Evolutionary conservation across 1,140 invertebrate species (phyloP).

Genomic region (Ctenoplectra terminalis): DNA sequence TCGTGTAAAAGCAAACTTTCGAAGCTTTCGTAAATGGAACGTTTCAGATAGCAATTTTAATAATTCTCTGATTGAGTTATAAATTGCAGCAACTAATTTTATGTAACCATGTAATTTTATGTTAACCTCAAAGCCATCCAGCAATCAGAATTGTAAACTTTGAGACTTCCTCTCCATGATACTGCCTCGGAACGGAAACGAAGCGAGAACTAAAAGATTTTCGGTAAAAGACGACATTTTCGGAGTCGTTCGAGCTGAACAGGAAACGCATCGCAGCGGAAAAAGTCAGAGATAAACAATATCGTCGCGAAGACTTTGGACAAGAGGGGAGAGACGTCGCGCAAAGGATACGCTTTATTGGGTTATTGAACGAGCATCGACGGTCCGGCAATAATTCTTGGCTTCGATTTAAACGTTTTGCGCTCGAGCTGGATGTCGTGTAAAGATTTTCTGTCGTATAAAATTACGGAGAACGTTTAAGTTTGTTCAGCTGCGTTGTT

Average conservation of each 20-base stretch:
- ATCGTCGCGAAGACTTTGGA: not conserved
- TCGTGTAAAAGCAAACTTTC: too few relatives aligned
- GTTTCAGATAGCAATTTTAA: too few relatives aligned
- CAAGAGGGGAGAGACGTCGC: not conserved
- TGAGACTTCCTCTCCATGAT: not conserved
- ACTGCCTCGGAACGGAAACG: not conserved
- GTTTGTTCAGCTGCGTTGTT: not conserved
- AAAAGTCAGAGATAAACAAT: slow-evolving; percentile 35
- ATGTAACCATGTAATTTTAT: too few relatives aligned
- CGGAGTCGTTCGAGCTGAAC: not conserved
- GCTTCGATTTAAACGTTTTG: not conserved
- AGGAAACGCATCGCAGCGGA: not conserved
- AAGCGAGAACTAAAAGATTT: not conserved
- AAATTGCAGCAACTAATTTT: too few relatives aligned
- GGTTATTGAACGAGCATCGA: slow-evolving; percentile 11
- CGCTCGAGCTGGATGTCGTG: too few relatives aligned
- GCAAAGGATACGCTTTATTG: slow-evolving; percentile 1
- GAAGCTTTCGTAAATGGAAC: too few relatives aligned
- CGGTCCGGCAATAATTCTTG: not conserved
- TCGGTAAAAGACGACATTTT: not conserved
- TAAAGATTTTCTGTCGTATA: not conserved
- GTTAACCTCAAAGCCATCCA: too few relatives aligned
- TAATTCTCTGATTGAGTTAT: too few relatives aligned
- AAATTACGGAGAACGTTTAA: not conserved
- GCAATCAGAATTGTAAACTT: too few relatives aligned